Base-by-base conservation (phyloP, 2,888 invertebrate genomes). In the Girardia tigrina region DNA sequence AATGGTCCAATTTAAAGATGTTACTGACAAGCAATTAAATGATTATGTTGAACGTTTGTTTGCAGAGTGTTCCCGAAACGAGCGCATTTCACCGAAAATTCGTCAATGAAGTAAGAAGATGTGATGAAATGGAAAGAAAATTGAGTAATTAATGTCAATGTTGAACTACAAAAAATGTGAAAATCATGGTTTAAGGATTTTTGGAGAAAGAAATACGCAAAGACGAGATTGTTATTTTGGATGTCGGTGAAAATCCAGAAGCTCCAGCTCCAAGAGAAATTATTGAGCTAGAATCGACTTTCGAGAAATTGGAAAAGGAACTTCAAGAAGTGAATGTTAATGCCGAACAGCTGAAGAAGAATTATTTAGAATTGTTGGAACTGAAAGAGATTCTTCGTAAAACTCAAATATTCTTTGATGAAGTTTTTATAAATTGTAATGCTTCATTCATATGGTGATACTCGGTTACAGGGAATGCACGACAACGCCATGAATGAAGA, bases 121-220 rank as follows among this genome's bases (percentile, higher is more conserved):
- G 94, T 84, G 95, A 97, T 86, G 97, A 98, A 86, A 95, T 98
- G 97, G 94, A 95, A 86, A 88, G 95, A 77, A 95, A 94, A 84
- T 87, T 95, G 27, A 89, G 95, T 85, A 81, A 80, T 84, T 36
- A 29, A 2, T 70, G 42, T 8, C n/a, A n/a, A n/a, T 69, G 26
- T 29, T 4, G 26, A 36, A 20, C 16, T 73, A 29, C 4, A 70
- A 75, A n/a, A n/a, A n/a, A n/a, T n/a, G 20, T 27, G 42, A 42
- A 28, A 4, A 70, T 23, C 2, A 56, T 42, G n/a, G 23, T 8
- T 69, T 77, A 81, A 83, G 86, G 87, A 23, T 98, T 94, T 83
- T 85, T 99, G 82, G 98, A 99, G 85, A 94, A 94, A 82, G 97
- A 98, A 86, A 97, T 98, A 80, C 91, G 92, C 80, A 93, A 92